Evolutionary conservation across 2,797 vertebrate species (phyloP), one percentile per base, ranked within the genome.

Genomic region (Myotis vivesi): DNA sequence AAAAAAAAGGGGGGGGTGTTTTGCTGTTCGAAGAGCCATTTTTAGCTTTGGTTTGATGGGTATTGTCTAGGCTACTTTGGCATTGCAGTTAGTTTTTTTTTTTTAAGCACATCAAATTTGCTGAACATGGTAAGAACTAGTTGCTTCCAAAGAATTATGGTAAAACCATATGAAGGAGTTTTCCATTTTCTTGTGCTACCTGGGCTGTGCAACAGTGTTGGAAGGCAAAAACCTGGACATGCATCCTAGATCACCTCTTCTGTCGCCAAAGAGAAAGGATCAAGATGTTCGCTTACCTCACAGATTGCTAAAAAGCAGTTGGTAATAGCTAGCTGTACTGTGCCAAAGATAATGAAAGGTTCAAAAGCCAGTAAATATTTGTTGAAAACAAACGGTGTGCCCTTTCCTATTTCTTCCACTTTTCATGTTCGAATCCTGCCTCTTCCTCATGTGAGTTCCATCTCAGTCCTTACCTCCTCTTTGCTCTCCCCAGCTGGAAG

Each of bases 61-160:
- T 88, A 89, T 89, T 95, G 33, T 92, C 41, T 85, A 62, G 53
- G 59, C 17, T 75, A 0, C 73, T 92, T 94, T 85, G 51, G 33
- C 41, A 19, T 71, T 62, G 64, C 13, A 72, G 13, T 89, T 91
- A 22, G 15, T 9, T 86, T 9, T 86, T 57, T 68, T n/a, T 41
- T n/a, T 87, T 66, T 85, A 83, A 53, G 30, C 30, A 83, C 77
- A 62, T 66, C 17, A 80, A 15, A 73, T 80, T 69, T 85, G 62
- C 20, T 46, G 33, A 79, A 57, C 3, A 11, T 64, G 10, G 30
- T 81, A 75, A 69, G 71, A 79, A 12, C 73, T 77, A 41, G 25
- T 57, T 73, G 30, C n/a, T 81, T 19, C 25, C 57, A 38, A 36
- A 59, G 64, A 92, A 41, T 80, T 66, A 57, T 0, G 5, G 19